Conservation (phyloP, 1,140 invertebrate genomes). For the Caerostris darwini region DNA sequence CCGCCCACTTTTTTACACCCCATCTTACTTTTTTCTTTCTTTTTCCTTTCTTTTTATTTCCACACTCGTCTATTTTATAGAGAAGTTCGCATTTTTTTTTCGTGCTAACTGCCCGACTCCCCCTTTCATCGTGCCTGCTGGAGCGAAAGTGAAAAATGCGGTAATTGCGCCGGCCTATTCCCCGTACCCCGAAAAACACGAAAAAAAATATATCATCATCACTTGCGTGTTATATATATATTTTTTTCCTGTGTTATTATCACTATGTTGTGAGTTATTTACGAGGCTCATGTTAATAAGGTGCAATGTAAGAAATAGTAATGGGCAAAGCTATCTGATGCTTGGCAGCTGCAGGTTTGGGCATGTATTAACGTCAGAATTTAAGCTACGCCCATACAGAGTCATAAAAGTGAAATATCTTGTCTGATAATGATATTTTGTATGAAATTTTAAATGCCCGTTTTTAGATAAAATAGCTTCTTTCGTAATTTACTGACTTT, state of each 20-base stretch:
- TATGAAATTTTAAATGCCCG: no score
- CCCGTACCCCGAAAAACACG: not conserved
- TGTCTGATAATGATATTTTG: no score
- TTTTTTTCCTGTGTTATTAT: not conserved
- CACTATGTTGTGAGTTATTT: conserved; percentile 15
- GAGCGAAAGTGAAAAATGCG: conserved; percentile 68
- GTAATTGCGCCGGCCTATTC: conserved; percentile 63
- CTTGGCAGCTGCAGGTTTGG: not conserved
- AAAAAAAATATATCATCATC: not conserved
- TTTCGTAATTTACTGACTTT: no score
- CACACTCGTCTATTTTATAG: conserved; percentile 32
- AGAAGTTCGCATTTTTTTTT: not conserved
- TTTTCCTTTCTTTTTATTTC: conserved; percentile 19
- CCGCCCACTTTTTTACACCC: conserved; percentile 12
- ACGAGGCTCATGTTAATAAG: conserved; percentile 49
- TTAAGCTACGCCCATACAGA: no score
- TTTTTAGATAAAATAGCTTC: no score
- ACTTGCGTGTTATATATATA: not conserved
- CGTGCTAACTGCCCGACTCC: conserved; percentile 53
- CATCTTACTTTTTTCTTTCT: not conserved
- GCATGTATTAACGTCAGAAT: no score
- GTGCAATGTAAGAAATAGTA: not conserved
- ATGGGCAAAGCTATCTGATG: not conserved
- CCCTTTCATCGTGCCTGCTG: conserved; percentile 58
- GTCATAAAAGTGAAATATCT: no score